A percentile compares a stretch with the other conserved stretches of the same genome.
Evolutionary conservation across 1,140 invertebrate genomes (phyloP).

Genomic region (Leguminivora glycinivorella): DNA sequence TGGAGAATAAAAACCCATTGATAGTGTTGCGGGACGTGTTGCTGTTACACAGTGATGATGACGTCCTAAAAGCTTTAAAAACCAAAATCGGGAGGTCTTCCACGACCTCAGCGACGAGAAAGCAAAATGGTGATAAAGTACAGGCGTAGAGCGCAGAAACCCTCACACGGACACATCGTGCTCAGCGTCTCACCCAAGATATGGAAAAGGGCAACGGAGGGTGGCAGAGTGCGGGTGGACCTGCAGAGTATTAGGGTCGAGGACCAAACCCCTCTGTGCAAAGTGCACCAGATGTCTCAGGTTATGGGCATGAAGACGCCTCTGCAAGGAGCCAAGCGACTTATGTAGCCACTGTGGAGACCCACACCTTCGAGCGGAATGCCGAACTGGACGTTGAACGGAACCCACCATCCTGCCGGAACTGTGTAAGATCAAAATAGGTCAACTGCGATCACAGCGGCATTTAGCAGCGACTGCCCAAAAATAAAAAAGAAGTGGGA

Average conservation of each 20-base stretch:
- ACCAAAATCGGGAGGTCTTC: slow-evolving; percentile 35
- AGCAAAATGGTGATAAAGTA: slow-evolving; percentile 22
- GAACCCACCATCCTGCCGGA: slow-evolving; percentile 24
- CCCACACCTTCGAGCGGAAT: slow-evolving; percentile 28
- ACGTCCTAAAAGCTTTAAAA: slow-evolving; percentile 31
- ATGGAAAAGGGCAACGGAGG: neutral
- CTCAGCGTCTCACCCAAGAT: slow-evolving; percentile 24
- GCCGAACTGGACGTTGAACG: neutral
- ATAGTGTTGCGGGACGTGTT: slow-evolving; percentile 32
- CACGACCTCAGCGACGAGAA: slow-evolving; percentile 7
- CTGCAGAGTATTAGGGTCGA: slow-evolving; percentile 20
- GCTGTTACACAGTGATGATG: slow-evolving; percentile 30
- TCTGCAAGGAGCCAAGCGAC: slow-evolving; percentile 23
- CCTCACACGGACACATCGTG: slow-evolving; percentile 23
- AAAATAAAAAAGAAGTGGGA: slow-evolving; percentile 18
- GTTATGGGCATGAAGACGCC: slow-evolving; percentile 29
- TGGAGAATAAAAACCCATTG: slow-evolving; percentile 34
- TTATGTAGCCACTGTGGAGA: slow-evolving; percentile 35
- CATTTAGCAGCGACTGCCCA: too few species aligned
- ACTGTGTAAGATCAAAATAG: slow-evolving; percentile 27
- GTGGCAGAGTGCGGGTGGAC: neutral
- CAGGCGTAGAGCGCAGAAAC: slow-evolving; percentile 31
- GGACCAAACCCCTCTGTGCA: slow-evolving; percentile 36
- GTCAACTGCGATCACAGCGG: slow-evolving; percentile 21
- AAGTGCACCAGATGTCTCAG: slow-evolving; percentile 36